These are phyloP conservation scores for Drosophila tanythrix DNA, from an alignment of 2,888 invertebrate species.

Conservation along the genomic window DNA sequence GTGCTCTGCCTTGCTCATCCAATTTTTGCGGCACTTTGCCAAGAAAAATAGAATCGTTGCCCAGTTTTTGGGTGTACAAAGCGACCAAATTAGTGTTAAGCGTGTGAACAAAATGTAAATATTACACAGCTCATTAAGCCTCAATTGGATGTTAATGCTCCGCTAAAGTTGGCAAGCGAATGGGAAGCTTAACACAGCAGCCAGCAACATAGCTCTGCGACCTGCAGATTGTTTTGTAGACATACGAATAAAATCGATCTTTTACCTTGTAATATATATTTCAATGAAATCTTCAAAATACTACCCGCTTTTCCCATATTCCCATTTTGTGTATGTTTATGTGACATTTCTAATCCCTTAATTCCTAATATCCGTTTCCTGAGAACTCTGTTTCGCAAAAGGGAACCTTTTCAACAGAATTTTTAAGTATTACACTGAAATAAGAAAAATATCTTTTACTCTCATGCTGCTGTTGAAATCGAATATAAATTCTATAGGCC, in stretches of 20 bases:
- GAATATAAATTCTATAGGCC: not conserved
- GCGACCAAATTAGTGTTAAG: constrained; percentile 62
- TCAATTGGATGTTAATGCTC: constrained; percentile 64
- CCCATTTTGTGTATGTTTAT: no score
- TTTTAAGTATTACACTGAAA: not conserved
- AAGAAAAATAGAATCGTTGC: constrained; percentile 57
- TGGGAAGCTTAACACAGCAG: not conserved
- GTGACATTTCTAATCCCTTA: no score
- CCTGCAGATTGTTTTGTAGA: not conserved
- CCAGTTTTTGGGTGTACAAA: constrained; percentile 44
- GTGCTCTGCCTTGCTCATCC: not conserved
- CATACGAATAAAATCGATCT: not conserved
- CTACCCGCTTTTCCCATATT: no score
- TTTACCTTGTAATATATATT: not conserved
- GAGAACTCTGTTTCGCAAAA: not conserved
- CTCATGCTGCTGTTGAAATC: not conserved
- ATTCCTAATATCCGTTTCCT: not conserved
- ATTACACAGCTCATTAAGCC: constrained; percentile 75
- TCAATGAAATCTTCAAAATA: not conserved
- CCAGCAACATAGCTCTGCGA: not conserved
- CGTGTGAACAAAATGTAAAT: constrained; percentile 77
- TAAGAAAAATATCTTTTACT: not conserved
- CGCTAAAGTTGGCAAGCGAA: constrained; percentile 47
- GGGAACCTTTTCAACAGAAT: not conserved
- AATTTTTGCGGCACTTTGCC: constrained; percentile 63